Conservation (phyloP, 2,888 invertebrate species). For the Stomorhina lunata region DNA sequence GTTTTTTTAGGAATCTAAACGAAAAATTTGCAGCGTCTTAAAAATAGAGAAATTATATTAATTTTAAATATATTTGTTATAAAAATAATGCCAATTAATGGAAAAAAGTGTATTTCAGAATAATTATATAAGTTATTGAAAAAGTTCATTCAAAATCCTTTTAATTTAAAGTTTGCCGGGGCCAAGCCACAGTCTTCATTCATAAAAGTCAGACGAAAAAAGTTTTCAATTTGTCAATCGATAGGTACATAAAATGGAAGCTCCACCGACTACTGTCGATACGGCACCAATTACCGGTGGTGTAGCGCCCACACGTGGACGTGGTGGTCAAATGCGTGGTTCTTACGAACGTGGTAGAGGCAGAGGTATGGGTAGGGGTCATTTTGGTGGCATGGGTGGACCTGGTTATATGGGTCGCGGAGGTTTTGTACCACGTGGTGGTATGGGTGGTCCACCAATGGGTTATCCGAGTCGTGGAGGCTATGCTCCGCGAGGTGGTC, state of each 20-base stretch:
- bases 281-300: constrained; percentile 71
- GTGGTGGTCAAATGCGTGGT: constrained; percentile 78
- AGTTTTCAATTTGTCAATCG: constrained; percentile 41
- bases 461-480: constrained; percentile 77
- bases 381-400: constrained; percentile 76
- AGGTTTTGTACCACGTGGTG: constrained; percentile 75
- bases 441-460: constrained; percentile 75
- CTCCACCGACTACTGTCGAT: constrained; percentile 71
- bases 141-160: constrained; percentile 40
- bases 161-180: constrained; percentile 49
- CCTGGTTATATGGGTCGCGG: constrained; percentile 73
- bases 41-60: constrained; percentile 6
- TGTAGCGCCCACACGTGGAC: constrained; percentile 75
- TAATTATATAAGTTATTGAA: neutral
- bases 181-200: constrained; percentile 32
- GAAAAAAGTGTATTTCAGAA: constrained; percentile 19
- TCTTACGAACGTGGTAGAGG: constrained; percentile 79
- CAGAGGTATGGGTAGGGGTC: constrained; percentile 79
- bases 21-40: constrained; percentile 52
- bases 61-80: neutral
- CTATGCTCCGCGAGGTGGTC: constrained; percentile 75
- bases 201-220: neutral
- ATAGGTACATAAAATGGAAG: constrained; percentile 74
- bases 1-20: constrained; percentile 54
- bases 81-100: constrained; percentile 25